Percentiles rank a stretch among this genome's conserved stretches.
These are phyloP conservation scores for Pygmarrhopalites habei DNA, from an alignment of 1,140 invertebrate species.

Conservation along the genomic window DNA sequence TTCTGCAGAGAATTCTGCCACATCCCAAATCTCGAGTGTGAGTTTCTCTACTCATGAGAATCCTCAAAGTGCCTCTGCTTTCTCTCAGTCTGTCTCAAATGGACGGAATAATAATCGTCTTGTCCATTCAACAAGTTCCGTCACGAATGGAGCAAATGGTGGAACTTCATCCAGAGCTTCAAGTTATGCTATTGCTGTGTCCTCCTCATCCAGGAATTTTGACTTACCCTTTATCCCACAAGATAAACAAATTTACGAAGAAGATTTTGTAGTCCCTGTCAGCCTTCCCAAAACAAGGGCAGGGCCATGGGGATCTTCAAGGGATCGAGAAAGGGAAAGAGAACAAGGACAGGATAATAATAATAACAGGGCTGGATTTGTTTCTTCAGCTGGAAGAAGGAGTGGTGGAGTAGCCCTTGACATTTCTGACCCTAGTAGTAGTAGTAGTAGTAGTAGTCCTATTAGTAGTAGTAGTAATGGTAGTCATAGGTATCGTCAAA, in stretches of 20 bases:
- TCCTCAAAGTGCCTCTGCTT: conserved; percentile 34
- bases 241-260: conserved; percentile 37
- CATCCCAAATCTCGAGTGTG: conserved; percentile 38
- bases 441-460: too few species aligned
- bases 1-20: conserved; percentile 38
- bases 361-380: too few species aligned
- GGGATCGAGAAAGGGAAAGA: too few species aligned
- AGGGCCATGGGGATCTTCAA: neutral
- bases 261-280: conserved; percentile 31
- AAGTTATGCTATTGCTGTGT: conserved; percentile 36
- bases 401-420: too few species aligned
- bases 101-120: conserved; percentile 34
- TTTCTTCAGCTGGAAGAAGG: too few species aligned
- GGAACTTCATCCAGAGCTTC: conserved; percentile 31
- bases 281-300: conserved; percentile 12
- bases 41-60: conserved; percentile 35
- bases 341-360: neutral
- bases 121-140: conserved; percentile 33
- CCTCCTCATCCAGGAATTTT: conserved; percentile 31
- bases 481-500: neutral
- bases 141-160: conserved; percentile 32
- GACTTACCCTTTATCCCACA: conserved; percentile 28
- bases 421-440: too few species aligned
- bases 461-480: too few species aligned
- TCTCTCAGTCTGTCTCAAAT: conserved; percentile 34